Evolutionary conservation across 2,113 vertebrate species (phyloP).

Genomic region (Nerophis ophidion): DNA sequence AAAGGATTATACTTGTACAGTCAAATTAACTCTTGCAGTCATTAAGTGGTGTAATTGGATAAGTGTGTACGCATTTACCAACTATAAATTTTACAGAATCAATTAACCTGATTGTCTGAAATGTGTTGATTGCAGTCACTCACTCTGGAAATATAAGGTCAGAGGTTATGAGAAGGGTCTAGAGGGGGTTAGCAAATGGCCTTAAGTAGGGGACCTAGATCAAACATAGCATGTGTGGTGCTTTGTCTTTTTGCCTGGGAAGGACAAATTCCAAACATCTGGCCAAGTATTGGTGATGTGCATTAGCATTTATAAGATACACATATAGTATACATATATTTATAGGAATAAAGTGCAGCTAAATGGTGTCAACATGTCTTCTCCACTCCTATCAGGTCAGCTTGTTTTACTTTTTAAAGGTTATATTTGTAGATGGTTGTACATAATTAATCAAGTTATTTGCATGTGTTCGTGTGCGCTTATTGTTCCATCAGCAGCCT

Average conservation of each 20-base stretch:
- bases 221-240: neutral
- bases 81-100: neutral
- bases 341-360: conserved; percentile 26
- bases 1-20: too few relatives aligned
- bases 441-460: neutral
- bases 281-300: neutral
- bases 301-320: conserved; percentile 28
- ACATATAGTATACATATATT: conserved; percentile 23
- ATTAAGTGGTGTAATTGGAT: too few relatives aligned
- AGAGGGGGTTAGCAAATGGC: conserved; percentile 6
- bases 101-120: conserved; percentile 30
- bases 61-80: too few relatives aligned
- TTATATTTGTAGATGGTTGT: conserved; percentile 46
- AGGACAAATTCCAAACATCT: neutral
- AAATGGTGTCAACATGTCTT: conserved; percentile 50
- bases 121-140: too few relatives aligned
- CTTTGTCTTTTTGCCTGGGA: neutral
- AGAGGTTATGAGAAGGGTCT: too few relatives aligned
- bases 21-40: too few relatives aligned
- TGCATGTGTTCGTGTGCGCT: neutral
- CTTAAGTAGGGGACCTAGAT: conserved; percentile 1
- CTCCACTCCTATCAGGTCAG: conserved; percentile 49
- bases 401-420: conserved; percentile 32
- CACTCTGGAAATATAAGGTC: too few relatives aligned
- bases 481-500: conserved; percentile 21